Conservation (phyloP, 2,797 vertebrate species). For the Serranus cabrilla region DNA sequence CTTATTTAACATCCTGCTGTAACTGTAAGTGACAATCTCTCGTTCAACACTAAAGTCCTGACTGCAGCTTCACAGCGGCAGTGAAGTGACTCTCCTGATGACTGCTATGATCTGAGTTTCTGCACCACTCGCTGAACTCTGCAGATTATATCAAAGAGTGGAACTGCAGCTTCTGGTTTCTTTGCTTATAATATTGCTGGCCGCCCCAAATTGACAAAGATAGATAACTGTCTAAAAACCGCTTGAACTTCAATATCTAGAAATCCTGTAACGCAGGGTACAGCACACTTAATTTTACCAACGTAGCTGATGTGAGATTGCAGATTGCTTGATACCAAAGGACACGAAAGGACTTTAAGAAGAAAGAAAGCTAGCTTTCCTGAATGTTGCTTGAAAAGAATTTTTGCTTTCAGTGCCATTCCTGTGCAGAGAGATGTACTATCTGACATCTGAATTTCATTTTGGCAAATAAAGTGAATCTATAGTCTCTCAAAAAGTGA, state of each 20-base stretch:
- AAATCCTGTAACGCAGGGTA: constrained; percentile 3
- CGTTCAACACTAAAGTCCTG: neutral
- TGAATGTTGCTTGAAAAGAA: constrained; percentile 3
- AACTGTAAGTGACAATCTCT: neutral
- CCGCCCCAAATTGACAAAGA: constrained; percentile 18
- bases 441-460: constrained; percentile 2
- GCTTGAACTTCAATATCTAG: constrained; percentile 26
- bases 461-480: neutral
- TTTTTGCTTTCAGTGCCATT: neutral
- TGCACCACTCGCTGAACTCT: constrained; percentile 1
- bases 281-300: constrained; percentile 11
- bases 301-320: neutral
- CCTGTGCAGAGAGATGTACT: neutral
- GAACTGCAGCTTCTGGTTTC: constrained; percentile 16
- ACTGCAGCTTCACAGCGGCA: neutral
- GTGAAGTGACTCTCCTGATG: constrained; percentile 4
- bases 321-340: constrained; percentile 4
- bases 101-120: constrained; percentile 16
- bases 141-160: constrained; percentile 19
- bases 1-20: neutral
- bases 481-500: constrained; percentile 8
- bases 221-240: constrained; percentile 14
- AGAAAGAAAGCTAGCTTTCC: neutral
- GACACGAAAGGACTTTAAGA: neutral
- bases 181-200: constrained; percentile 14